Evolutionary conservation across 2,888 invertebrate genomes (phyloP).

Genomic region (Andrena flavipes): DNA sequence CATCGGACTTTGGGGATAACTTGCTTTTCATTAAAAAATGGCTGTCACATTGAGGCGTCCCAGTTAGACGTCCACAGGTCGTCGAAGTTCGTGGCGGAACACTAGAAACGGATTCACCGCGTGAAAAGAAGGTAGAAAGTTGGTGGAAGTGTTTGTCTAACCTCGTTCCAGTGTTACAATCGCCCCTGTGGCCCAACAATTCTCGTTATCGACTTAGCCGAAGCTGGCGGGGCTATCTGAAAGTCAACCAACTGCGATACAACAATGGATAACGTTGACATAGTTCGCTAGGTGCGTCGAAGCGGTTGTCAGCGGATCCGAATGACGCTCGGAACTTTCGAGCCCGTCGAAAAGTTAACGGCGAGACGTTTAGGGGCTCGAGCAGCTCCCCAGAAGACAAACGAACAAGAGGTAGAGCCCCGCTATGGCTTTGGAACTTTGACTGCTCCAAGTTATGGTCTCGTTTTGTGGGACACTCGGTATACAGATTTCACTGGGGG

Average conservation of each 20-base stretch:
- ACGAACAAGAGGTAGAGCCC: slow-evolving; percentile 4
- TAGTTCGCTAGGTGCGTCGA: not conserved
- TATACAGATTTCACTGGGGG: not conserved
- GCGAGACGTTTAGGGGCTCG: not conserved
- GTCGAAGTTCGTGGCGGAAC: not conserved
- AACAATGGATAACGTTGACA: slow-evolving; percentile 15
- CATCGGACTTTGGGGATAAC: not conserved
- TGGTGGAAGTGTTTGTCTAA: not conserved
- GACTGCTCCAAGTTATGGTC: not conserved
- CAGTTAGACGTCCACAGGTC: not conserved
- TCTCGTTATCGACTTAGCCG: slow-evolving; percentile 9
- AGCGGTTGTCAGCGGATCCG: slow-evolving; percentile 1
- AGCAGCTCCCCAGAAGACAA: slow-evolving; percentile 1
- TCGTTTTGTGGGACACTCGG: not conserved
- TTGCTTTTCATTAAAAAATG: not conserved
- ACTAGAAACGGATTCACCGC: not conserved
- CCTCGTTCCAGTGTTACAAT: not conserved
- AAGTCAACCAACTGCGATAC: slow-evolving; percentile 5
- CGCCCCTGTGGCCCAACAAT: not conserved
- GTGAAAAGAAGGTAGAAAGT: not conserved
- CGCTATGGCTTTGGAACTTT: not conserved
- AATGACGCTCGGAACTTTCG: slow-evolving; percentile 2
- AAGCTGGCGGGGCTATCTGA: not conserved
- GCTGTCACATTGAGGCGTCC: not conserved
- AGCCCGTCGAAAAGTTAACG: not conserved